A percentile compares a stretch with the other conserved stretches of the same genome.
phyloP scores from a whole-genome alignment of 2,797 vertebrate species.

The Gobionotothen gibberifrons region DNA sequence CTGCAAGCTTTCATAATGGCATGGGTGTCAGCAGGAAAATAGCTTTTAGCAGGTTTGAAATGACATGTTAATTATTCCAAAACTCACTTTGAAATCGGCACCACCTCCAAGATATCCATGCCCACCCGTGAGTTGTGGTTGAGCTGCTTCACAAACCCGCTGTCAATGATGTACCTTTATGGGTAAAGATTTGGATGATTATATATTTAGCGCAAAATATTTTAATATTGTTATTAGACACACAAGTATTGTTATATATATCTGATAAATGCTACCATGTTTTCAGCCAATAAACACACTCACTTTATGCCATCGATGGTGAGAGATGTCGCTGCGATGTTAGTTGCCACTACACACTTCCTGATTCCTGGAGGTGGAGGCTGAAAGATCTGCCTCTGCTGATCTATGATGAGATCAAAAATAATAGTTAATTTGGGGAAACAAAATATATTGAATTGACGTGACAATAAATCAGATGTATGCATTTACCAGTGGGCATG shows the following conservation, averaged over 20 bases:
- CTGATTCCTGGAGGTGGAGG: slow-evolving; percentile 91
- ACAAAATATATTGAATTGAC: background rate
- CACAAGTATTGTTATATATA: background rate
- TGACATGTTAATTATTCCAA: background rate
- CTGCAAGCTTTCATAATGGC: background rate
- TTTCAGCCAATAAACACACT: slow-evolving; percentile 30
- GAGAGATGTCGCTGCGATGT: slow-evolving; percentile 97
- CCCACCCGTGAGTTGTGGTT: slow-evolving; percentile 95
- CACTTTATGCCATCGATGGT: slow-evolving; percentile 97
- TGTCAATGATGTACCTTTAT: slow-evolving; percentile 93
- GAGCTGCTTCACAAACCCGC: slow-evolving; percentile 98
- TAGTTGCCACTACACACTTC: slow-evolving; percentile 97
- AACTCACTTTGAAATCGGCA: slow-evolving; percentile 97
- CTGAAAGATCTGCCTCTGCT: slow-evolving; percentile 96
- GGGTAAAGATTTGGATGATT: background rate
- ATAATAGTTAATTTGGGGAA: background rate
- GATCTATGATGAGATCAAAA: slow-evolving; percentile 82
- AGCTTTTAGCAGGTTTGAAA: background rate
- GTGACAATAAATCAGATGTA: background rate
- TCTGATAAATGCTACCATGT: background rate
- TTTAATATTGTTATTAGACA: background rate
- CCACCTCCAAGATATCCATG: slow-evolving; percentile 95
- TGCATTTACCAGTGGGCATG: slow-evolving; percentile 92
- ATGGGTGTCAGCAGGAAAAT: background rate
- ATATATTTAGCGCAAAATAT: background rate